Evolutionary conservation across 2,797 vertebrate genomes (phyloP).

Genomic region (Falco cherrug): DNA sequence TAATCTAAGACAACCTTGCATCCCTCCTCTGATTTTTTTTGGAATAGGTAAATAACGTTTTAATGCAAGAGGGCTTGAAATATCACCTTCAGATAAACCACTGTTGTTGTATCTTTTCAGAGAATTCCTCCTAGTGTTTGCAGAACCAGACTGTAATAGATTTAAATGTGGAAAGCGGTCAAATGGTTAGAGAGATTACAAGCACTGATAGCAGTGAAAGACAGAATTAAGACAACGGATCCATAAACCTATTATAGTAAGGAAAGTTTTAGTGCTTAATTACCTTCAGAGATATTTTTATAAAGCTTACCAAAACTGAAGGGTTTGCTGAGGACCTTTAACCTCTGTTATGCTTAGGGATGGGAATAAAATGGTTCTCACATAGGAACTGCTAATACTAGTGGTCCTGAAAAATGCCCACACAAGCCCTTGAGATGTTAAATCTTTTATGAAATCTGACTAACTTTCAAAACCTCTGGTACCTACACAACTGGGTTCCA

Average conservation of each 20-base stretch:
- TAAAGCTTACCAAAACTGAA: background rate
- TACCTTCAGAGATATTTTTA: slow-evolving; percentile 17
- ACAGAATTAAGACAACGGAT: slow-evolving; percentile 28
- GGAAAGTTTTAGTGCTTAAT: slow-evolving; percentile 24
- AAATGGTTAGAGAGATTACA: slow-evolving; percentile 38
- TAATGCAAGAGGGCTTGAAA: slow-evolving; percentile 4
- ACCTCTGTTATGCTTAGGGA: background rate
- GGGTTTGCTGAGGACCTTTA: background rate
- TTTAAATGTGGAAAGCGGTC: slow-evolving; percentile 10
- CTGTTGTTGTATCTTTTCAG: background rate
- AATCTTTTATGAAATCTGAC: background rate
- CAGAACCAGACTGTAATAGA: slow-evolving; percentile 17
- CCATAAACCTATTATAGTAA: slow-evolving; percentile 33
- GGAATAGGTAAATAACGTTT: slow-evolving; percentile 40
- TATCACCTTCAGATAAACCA: background rate
- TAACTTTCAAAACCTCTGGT: background rate
- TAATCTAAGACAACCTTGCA: slow-evolving; percentile 61
- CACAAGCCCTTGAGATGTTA: background rate
- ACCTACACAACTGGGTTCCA: background rate
- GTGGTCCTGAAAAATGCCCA: background rate
- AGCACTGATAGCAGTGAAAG: background rate
- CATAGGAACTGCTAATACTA: background rate
- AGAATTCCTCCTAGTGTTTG: slow-evolving; percentile 3
- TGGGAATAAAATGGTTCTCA: background rate
- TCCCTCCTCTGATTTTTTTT: slow-evolving; percentile 24